Evolutionary conservation across 1,140 invertebrate genomes (phyloP).

Genomic region (Teleogryllus occipitalis): DNA sequence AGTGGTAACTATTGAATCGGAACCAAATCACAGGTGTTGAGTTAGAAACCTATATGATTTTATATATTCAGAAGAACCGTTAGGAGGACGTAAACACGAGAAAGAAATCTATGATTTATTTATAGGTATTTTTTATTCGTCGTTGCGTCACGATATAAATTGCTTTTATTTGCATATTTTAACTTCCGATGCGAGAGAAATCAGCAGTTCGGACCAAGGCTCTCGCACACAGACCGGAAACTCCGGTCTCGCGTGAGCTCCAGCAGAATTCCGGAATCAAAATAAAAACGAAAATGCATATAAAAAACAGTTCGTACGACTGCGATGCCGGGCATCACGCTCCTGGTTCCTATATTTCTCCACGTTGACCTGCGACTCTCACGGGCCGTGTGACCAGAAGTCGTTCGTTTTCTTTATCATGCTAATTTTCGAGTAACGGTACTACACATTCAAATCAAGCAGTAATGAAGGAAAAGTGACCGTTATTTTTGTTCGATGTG

Average conservation of each 20-base stretch:
- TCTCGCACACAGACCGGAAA: neutral
- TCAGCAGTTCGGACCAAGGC: neutral
- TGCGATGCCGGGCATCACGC: neutral
- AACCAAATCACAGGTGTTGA: neutral
- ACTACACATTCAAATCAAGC: neutral
- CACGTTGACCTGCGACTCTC: neutral
- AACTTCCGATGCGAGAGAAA: neutral
- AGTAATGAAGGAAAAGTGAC: neutral
- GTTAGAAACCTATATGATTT: neutral
- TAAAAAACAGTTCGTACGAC: neutral
- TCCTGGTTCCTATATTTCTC: neutral
- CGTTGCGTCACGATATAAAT: neutral
- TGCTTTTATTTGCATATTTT: slow-evolving; percentile 6
- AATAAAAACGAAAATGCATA: neutral
- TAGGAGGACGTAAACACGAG: neutral
- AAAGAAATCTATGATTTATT: neutral
- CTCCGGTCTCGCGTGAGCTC: neutral
- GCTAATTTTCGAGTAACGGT: neutral
- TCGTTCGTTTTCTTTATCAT: neutral
- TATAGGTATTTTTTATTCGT: neutral
- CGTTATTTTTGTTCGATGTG: neutral
- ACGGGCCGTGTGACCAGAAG: neutral
- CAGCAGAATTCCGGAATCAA: neutral
- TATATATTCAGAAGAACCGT: neutral
- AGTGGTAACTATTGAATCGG: too few relatives aligned